phyloP scores from a whole-genome alignment of 2,888 invertebrate species.

The Scaptomyza polygonia region DNA sequence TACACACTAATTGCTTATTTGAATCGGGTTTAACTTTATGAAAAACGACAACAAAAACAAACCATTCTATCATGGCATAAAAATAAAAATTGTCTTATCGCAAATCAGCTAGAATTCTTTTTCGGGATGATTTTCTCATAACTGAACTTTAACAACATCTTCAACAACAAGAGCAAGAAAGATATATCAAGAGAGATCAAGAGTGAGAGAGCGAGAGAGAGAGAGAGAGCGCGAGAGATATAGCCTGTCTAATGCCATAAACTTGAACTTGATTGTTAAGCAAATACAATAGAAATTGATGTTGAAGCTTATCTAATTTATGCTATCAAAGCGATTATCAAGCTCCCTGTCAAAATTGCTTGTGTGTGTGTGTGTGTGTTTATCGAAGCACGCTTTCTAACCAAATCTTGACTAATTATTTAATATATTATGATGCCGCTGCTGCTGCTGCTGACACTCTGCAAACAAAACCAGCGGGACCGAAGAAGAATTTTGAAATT shows the following conservation, averaged over 20 bases:
- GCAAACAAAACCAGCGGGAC: slow-evolving; percentile 76
- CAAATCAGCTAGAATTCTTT: slow-evolving; percentile 52
- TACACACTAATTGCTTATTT: too few relatives aligned
- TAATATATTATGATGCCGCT: slow-evolving; percentile 75
- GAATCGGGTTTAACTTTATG: slow-evolving; percentile 53
- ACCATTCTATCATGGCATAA: slow-evolving; percentile 71
- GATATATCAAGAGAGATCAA: slow-evolving; percentile 15
- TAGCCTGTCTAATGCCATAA: slow-evolving; percentile 53
- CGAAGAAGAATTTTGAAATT: slow-evolving; percentile 76
- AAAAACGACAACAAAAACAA: slow-evolving; percentile 43
- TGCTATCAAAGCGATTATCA: slow-evolving; percentile 62
- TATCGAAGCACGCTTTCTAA: slow-evolving; percentile 68
- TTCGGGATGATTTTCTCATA: slow-evolving; percentile 66
- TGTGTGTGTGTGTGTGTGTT: slow-evolving; percentile 14
- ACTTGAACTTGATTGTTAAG: slow-evolving; percentile 73
- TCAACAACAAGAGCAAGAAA: slow-evolving; percentile 42
- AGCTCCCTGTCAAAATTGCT: slow-evolving; percentile 42
- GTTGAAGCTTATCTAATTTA: slow-evolving; percentile 70
- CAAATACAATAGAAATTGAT: slow-evolving; percentile 75
- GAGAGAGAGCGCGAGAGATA: slow-evolving; percentile 2
- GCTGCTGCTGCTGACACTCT: slow-evolving; percentile 53
- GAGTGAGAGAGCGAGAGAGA: slow-evolving; percentile 3
- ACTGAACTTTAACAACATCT: slow-evolving; percentile 74
- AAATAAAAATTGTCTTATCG: slow-evolving; percentile 65
- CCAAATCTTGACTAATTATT: slow-evolving; percentile 67